Conservation (phyloP, 2,888 invertebrate species). For the Macaria liturata region DNA sequence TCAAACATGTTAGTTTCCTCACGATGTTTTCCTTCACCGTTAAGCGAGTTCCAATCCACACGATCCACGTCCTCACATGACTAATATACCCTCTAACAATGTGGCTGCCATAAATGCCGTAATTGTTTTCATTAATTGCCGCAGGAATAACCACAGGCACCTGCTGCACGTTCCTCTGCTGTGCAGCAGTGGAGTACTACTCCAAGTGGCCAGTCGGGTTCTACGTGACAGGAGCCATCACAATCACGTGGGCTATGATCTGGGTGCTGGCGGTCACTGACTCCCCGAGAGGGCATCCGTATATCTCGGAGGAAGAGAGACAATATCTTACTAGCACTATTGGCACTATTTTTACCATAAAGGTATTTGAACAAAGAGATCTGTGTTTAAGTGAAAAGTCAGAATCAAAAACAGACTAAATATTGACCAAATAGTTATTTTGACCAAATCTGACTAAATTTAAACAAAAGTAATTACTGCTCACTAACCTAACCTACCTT, state of each 20-base stretch:
- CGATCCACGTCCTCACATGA: too few relatives aligned
- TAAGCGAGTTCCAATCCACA: too few relatives aligned
- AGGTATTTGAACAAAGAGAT: conserved; percentile 47
- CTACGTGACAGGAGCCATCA: conserved; percentile 82
- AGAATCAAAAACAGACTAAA: too few relatives aligned
- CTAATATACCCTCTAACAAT: too few relatives aligned
- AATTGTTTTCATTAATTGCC: background rate
- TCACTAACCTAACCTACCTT: too few relatives aligned
- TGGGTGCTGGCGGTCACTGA: conserved; percentile 85
- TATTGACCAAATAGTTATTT: too few relatives aligned
- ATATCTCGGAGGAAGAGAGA: conserved; percentile 84
- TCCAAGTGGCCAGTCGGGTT: conserved; percentile 87
- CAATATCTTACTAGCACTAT: conserved; percentile 83
- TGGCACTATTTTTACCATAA: conserved; percentile 71
- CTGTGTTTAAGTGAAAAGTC: too few relatives aligned
- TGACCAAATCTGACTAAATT: too few relatives aligned
- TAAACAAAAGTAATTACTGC: too few relatives aligned
- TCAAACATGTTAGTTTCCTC: too few relatives aligned
- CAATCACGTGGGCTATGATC: conserved; percentile 76
- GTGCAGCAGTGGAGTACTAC: conserved; percentile 84
- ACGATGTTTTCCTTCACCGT: too few relatives aligned
- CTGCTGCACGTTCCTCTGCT: conserved; percentile 85
- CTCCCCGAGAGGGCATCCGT: conserved; percentile 83
- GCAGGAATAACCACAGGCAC: conserved; percentile 82
- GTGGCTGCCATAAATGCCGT: too few relatives aligned